phyloP scores from a whole-genome alignment of 2,797 vertebrate genomes.

The Sebastes oblongus region DNA sequence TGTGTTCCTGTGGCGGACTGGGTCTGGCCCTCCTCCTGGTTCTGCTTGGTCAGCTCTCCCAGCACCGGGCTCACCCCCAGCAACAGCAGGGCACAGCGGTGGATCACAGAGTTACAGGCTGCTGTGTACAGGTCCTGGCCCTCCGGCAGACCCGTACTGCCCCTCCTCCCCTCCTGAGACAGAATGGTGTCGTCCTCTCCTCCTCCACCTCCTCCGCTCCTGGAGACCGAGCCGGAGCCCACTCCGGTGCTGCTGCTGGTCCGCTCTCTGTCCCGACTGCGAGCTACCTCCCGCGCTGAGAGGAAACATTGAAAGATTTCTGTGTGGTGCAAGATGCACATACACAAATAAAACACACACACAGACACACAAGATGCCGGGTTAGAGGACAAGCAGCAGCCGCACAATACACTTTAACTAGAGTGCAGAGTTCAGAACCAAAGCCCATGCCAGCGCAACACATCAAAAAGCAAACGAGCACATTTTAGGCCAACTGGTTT shows the following conservation, averaged over 20 bases:
- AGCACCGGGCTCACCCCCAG: constrained; percentile 92
- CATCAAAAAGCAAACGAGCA: background rate
- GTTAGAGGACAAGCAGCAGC: constrained; percentile 71
- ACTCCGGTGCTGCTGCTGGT: constrained; percentile 79
- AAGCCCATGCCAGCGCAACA: background rate
- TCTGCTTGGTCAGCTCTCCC: constrained; percentile 85
- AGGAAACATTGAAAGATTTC: constrained; percentile 99
- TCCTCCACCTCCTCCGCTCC: constrained; percentile 62
- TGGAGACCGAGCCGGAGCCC: constrained; percentile 74
- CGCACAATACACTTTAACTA: background rate
- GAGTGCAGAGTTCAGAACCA: background rate
- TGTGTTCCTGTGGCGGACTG: constrained; percentile 79
- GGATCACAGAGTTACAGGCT: constrained; percentile 96
- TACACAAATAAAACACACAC: constrained; percentile 20
- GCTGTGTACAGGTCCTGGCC: constrained; percentile 96
- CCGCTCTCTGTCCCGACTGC: constrained; percentile 92
- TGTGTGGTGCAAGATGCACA: constrained; percentile 86
- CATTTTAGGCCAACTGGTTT: background rate
- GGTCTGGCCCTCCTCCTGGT: constrained; percentile 83
- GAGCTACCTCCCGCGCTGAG: constrained; percentile 96
- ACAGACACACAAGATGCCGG: constrained; percentile 49
- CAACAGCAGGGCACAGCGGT: constrained; percentile 93
- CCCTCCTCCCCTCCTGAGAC: constrained; percentile 87
- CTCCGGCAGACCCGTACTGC: constrained; percentile 88
- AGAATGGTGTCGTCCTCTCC: constrained; percentile 85